Base-by-base conservation (phyloP, 2,888 invertebrate species). In the Charanyca ferruginea region DNA sequence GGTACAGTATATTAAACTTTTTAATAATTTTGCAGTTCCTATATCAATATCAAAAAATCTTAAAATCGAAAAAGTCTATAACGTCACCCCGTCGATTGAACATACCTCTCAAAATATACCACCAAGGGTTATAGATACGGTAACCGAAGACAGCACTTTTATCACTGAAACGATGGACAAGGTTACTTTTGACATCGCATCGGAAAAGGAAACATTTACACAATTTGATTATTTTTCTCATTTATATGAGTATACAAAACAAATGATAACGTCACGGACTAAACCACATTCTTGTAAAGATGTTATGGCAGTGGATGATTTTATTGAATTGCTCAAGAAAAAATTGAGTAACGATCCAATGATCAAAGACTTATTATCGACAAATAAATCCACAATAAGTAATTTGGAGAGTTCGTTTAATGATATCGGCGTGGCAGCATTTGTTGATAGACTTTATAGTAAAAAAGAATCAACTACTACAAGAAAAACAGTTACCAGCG, bases 321-420 rank as follows among this genome's bases (percentile, higher is more conserved):
- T 95, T 62, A 84, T 95, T 32, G 89, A 93, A 70, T 73, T 94
- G 67, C 73, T 95, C 6, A 94, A 91, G 79, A 91, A 89, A 66
- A 93, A 90, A 76, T 74, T 95, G n/a, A 91, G 86, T 18, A 90
- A 82, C 44, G 95, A 95, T 71, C 87, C 90, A 28, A 70, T 83
- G 38, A 87, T 94, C n/a, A 93, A 91, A 83, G 90, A 93, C 32
- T 77, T 92, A 44, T 70, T 94, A 44, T 72, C 87, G 18, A 83
- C 87, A 1, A 85, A 86, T 81, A 62, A 80, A 81, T 54, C 80
- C 5, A 47, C 81, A 6, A 84, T 79, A 63, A 81, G 77, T 41
- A 72, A 81, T 42, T 67, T 77, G 41, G 91, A 92, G 53, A 84
- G 66, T 57, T 80, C 84, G 20, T 88, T 87, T 59, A 87, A 86